Percentiles rank a stretch among this genome's conserved stretches.
phyloP scores from a whole-genome alignment of 2,797 vertebrate genomes.

The Danio jaintianensis region DNA sequence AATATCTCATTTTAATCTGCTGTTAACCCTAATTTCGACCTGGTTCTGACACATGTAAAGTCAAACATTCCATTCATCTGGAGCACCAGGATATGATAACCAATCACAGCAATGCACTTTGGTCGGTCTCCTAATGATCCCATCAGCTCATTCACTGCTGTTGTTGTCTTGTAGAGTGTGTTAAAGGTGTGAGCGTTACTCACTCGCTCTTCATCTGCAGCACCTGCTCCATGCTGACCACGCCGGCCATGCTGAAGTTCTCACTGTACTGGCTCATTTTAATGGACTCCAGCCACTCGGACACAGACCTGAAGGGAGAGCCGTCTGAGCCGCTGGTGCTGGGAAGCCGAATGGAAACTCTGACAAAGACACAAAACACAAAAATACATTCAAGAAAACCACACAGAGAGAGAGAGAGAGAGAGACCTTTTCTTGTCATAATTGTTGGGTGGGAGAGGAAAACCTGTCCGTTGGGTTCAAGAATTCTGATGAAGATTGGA shows the following conservation, averaged over 20 bases:
- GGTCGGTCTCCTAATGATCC: slow-evolving; percentile 22
- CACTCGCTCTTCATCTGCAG: slow-evolving; percentile 95
- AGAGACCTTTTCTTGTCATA: slow-evolving; percentile 58
- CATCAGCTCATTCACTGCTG: slow-evolving; percentile 30
- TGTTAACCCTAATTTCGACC: background rate
- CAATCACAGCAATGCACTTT: slow-evolving; percentile 20
- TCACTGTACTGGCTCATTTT: slow-evolving; percentile 97
- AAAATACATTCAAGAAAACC: slow-evolving; percentile 50
- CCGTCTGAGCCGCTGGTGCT: slow-evolving; percentile 94
- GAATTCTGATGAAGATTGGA: slow-evolving; percentile 60
- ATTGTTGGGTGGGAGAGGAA: slow-evolving; percentile 69
- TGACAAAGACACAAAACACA: slow-evolving; percentile 65
- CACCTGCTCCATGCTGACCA: slow-evolving; percentile 92
- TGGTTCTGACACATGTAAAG: no score
- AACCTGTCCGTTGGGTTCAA: slow-evolving; percentile 72
- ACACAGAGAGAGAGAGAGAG: slow-evolving; percentile 63
- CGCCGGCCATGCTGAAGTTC: slow-evolving; percentile 88
- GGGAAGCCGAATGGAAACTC: slow-evolving; percentile 95
- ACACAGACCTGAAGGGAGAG: slow-evolving; percentile 89
- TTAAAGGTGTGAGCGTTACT: slow-evolving; percentile 66
- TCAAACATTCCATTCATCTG: background rate
- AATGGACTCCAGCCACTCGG: slow-evolving; percentile 97
- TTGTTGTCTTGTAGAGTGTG: background rate
- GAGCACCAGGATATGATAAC: background rate
- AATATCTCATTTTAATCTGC: background rate